Evolutionary conservation across 2,113 vertebrate genomes (phyloP).

Genomic region (Heterotis niloticus): DNA sequence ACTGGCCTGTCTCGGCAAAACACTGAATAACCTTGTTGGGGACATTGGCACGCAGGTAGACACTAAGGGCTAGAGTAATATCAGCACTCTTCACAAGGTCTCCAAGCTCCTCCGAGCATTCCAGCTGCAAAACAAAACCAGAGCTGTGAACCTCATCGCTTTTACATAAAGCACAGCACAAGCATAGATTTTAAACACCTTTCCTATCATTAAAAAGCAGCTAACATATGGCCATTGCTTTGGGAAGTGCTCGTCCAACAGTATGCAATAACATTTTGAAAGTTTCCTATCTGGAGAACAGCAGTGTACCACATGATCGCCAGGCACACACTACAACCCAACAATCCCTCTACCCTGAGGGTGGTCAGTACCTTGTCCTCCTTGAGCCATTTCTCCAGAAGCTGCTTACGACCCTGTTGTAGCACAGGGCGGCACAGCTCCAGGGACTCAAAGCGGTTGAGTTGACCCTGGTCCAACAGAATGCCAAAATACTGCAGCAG

Average conservation of each 20-base stretch:
- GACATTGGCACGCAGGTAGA: slow-evolving; percentile 85
- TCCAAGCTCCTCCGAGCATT: slow-evolving; percentile 89
- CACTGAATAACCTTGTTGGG: slow-evolving; percentile 93
- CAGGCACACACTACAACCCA: too few relatives aligned
- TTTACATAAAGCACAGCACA: background rate
- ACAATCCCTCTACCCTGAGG: background rate
- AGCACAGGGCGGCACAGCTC: slow-evolving; percentile 85
- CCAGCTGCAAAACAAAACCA: slow-evolving; percentile 60
- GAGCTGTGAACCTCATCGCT: background rate
- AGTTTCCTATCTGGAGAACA: background rate
- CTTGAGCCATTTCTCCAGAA: slow-evolving; percentile 91
- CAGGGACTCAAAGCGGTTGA: slow-evolving; percentile 86
- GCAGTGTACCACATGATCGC: background rate
- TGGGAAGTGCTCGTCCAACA: background rate
- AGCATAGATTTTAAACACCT: background rate
- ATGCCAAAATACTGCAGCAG: slow-evolving; percentile 89
- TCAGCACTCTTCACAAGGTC: slow-evolving; percentile 83
- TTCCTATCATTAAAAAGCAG: background rate
- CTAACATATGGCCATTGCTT: background rate
- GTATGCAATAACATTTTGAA: background rate
- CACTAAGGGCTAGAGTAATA: slow-evolving; percentile 82
- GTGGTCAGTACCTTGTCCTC: slow-evolving; percentile 78
- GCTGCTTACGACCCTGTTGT: slow-evolving; percentile 84
- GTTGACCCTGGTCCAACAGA: slow-evolving; percentile 84
- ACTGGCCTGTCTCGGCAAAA: slow-evolving; percentile 90